Evolutionary conservation across 2,888 invertebrate species (phyloP), one percentile per base, ranked within the genome.

Genomic region (Cataglyphis albicans): DNA sequence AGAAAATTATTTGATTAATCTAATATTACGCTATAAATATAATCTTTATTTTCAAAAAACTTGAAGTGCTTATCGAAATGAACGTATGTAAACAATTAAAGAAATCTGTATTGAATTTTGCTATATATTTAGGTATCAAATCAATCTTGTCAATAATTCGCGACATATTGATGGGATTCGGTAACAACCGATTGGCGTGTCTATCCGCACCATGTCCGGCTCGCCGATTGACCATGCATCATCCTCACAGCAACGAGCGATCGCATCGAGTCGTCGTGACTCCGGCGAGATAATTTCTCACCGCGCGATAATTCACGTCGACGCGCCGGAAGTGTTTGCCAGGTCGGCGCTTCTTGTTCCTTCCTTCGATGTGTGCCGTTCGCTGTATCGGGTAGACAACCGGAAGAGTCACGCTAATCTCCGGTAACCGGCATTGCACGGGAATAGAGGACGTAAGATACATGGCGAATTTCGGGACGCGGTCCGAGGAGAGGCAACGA

Each of bases 241-340:
- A 41, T n/a, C n/a, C 55, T 78, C 78, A 59, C 67, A 38, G 52
- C 44, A 12, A 59, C 72, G 59, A 68, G 63, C 76, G 29, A 32
- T 10, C 73, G 68, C 76, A 32, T 44, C 72, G 32, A 32, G 18
- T 80, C 59, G 78, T 18, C 78, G 59, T 21, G 44, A 35, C 12
- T n/a, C n/a, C 52, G 52, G n/a, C 52, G 52, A 7, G 52, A 7
- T 52, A 52, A 52, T 52, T 78, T 78, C 32, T 44, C 72, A 72
- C 25, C 59, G 32, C 57, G 72, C 44, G 72, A 78, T 44, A 44
- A 29, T 12, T 78, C 68, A 29, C 41, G 76, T 57, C 32, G 41
- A 59, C 41, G 44, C 25, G 44, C 44, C 59, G 41, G 7, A 44
- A 18, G 57, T 21, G 25, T 48, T 7, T 10, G 67, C 41, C 21